Conservation (phyloP, 2,797 vertebrate genomes). For the Miichthys miiuy region DNA sequence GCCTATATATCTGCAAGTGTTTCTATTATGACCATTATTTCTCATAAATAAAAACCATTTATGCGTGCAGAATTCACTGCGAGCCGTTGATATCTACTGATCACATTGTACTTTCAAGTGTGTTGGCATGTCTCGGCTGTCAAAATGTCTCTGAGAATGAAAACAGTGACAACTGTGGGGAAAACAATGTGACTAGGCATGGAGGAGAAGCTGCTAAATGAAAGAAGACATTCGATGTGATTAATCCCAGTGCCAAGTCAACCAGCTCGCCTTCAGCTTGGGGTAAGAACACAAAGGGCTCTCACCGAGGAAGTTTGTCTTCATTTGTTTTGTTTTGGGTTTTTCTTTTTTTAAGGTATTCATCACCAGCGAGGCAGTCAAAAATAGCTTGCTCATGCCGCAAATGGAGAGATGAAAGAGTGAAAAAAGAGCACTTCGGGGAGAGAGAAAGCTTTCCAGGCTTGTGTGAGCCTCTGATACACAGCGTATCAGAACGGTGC, state of each 20-base stretch:
- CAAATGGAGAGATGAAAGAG: constrained; percentile 63
- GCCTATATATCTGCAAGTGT: constrained; percentile 2
- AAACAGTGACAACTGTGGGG: constrained; percentile 37
- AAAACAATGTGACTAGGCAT: constrained; percentile 37
- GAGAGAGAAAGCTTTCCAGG: constrained; percentile 53
- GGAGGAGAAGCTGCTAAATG: constrained; percentile 39
- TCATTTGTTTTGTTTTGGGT: constrained; percentile 29
- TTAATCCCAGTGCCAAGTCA: constrained; percentile 52
- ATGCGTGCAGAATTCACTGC: constrained; percentile 19
- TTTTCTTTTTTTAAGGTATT: constrained; percentile 27
- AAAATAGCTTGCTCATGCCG: constrained; percentile 64
- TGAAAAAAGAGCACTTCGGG: constrained; percentile 46
- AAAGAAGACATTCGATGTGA: constrained; percentile 51
- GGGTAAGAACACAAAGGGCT: constrained; percentile 54
- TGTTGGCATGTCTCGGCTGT: constrained; percentile 34
- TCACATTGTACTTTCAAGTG: constrained; percentile 40
- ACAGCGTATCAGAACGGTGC: constrained; percentile 51
- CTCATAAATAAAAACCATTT: constrained; percentile 22
- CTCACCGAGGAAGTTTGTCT: constrained; percentile 48
- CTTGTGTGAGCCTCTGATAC: constrained; percentile 65
- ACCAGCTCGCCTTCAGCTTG: constrained; percentile 51
- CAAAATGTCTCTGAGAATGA: constrained; percentile 22
- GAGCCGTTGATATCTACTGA: constrained; percentile 39
- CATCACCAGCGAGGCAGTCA: constrained; percentile 52
- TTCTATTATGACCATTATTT: constrained; percentile 9